These are phyloP conservation scores for Scolopax rusticola DNA, from an alignment of 2,797 vertebrate species.

Conservation along the genomic window DNA sequence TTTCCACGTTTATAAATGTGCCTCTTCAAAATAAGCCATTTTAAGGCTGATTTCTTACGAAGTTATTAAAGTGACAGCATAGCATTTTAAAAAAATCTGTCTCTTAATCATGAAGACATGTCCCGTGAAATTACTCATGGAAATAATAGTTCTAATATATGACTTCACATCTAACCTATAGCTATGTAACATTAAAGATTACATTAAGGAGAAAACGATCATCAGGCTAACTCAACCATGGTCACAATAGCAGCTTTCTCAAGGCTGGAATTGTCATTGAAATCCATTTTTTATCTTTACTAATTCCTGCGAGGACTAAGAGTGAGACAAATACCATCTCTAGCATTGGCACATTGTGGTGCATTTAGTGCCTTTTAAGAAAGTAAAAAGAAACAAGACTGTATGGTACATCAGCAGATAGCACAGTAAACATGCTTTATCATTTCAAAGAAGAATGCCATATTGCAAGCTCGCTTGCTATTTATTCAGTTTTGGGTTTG, in stretches of 20 bases:
- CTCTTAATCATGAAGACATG: conserved; percentile 41
- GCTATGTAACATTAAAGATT: conserved; percentile 55
- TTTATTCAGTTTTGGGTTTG: conserved; percentile 59
- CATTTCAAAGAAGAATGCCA: conserved; percentile 44
- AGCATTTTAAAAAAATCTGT: not conserved
- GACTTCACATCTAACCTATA: conserved; percentile 61
- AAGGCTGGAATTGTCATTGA: conserved; percentile 71
- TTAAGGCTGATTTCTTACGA: not conserved
- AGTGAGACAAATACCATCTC: conserved; percentile 59
- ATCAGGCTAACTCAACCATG: conserved; percentile 70
- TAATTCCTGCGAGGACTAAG: conserved; percentile 67
- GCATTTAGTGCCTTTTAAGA: conserved; percentile 47
- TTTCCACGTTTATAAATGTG: not conserved
- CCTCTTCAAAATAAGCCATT: not conserved
- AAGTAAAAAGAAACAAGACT: conserved; percentile 30
- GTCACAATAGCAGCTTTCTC: conserved; percentile 58
- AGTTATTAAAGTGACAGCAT: conserved; percentile 13
- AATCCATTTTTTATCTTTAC: conserved; percentile 68
- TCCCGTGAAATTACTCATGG: conserved; percentile 48
- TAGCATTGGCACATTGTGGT: conserved; percentile 16
- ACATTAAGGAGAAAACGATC: conserved; percentile 71
- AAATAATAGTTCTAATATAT: conserved; percentile 66
- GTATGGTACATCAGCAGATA: not conserved
- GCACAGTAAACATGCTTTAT: not conserved
- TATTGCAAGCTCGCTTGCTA: conserved; percentile 17